A percentile compares a stretch with the other conserved stretches of the same genome.
Conservation (phyloP, 2,888 invertebrate genomes). For the Antheraea yamamai region DNA sequence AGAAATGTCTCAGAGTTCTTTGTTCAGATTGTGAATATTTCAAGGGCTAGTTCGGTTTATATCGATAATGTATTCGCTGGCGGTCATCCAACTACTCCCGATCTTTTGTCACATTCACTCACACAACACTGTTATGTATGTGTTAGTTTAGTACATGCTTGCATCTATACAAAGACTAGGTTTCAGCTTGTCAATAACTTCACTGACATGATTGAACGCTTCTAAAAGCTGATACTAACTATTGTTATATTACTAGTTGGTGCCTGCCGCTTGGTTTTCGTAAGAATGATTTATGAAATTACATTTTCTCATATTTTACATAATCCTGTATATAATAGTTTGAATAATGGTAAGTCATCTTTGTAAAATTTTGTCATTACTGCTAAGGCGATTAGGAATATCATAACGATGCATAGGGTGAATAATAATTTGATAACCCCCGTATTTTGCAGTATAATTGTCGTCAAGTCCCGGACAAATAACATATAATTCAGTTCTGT, state of each 20-base stretch:
- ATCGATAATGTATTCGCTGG: constrained; percentile 55
- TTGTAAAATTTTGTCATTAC: background rate
- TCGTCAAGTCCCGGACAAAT: background rate
- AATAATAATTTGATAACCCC: background rate
- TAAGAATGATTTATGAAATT: too few relatives aligned
- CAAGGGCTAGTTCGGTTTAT: constrained; percentile 20
- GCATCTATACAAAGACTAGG: background rate
- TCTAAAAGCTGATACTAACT: background rate
- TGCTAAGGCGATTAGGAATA: background rate
- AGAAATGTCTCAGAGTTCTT: constrained; percentile 3
- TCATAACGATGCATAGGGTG: background rate
- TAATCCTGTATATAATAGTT: too few relatives aligned
- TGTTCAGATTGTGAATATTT: constrained; percentile 21
- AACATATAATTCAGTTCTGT: too few relatives aligned
- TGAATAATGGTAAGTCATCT: too few relatives aligned
- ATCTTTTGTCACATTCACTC: constrained; percentile 35
- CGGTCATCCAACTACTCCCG: constrained; percentile 49
- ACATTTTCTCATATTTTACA: too few relatives aligned
- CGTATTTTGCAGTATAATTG: background rate
- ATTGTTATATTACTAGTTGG: background rate
- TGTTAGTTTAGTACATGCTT: background rate
- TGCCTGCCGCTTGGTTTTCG: background rate
- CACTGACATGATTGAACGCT: too few relatives aligned
- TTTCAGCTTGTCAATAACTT: too few relatives aligned
- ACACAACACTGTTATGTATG: constrained; percentile 16